Evolutionary conservation across 2,888 invertebrate genomes (phyloP).

Genomic region (Frankliniella intonsa): DNA sequence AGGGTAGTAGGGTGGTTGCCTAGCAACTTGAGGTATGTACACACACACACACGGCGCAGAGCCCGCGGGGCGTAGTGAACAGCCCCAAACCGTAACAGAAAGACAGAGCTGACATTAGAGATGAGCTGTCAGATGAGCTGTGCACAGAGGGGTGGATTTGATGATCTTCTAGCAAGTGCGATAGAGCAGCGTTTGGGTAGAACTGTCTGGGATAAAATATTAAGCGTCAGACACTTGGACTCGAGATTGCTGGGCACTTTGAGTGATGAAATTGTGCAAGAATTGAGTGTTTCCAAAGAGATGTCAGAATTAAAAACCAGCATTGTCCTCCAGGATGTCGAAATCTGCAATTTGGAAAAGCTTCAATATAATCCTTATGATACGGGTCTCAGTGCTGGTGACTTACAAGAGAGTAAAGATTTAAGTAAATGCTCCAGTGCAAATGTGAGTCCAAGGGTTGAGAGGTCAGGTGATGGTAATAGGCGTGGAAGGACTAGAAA

Average conservation of each 20-base stretch:
- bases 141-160: neutral
- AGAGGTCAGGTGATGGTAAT: neutral
- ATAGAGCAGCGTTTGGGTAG: neutral
- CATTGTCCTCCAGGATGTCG: neutral
- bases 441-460: neutral
- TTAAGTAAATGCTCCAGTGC: neutral
- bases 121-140: neutral
- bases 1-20: neutral
- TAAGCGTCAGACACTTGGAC: neutral
- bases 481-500: neutral
- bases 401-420: neutral
- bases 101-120: neutral
- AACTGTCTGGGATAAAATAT: neutral
- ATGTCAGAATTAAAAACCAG: neutral
- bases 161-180: neutral
- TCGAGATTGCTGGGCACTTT: neutral
- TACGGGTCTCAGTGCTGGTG: neutral
- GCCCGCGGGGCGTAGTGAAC: neutral
- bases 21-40: neutral
- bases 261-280: neutral
- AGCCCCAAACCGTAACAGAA: neutral
- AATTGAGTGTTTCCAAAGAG: neutral
- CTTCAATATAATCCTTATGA: neutral
- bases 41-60: neutral
- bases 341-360: neutral